A percentile compares a stretch with the other conserved stretches of the same genome.
Conservation (phyloP, 2,797 vertebrate genomes). For the Poeciliopsis presidionis region DNA sequence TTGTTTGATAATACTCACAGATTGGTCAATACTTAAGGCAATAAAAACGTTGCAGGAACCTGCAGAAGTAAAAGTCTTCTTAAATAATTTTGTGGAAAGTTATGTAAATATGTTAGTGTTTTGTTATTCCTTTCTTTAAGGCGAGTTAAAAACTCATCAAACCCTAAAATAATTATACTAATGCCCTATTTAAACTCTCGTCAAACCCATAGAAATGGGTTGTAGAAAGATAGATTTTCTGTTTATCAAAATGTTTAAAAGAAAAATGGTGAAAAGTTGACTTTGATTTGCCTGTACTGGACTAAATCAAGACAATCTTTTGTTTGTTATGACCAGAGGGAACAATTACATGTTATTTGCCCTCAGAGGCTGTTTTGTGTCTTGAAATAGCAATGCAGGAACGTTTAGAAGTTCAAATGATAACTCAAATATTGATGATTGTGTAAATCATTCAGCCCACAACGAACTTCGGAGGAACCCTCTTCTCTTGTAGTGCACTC, state of each 20-base stretch:
- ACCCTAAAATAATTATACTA: neutral
- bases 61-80: neutral
- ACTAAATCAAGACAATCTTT: neutral
- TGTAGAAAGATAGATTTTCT: neutral
- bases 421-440: constrained; percentile 63
- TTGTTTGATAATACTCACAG: neutral
- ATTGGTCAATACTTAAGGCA: neutral
- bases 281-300: neutral
- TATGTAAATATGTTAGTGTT: neutral
- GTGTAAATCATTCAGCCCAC: constrained; percentile 64
- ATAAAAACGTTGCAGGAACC: neutral
- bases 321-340: constrained; percentile 1
- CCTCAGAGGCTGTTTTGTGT: neutral
- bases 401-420: constrained; percentile 66
- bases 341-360: constrained; percentile 13
- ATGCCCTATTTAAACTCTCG: neutral
- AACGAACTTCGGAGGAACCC: constrained; percentile 50
- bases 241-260: neutral
- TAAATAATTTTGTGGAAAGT: neutral
- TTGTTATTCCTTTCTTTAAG: neutral
- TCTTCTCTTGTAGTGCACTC: constrained; percentile 49
- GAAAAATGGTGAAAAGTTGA: neutral
- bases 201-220: neutral
- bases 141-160: neutral
- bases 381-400: constrained; percentile 33